Percentiles rank a stretch among this genome's conserved stretches.
These are phyloP conservation scores for Vultur gryphus DNA, from an alignment of 2,797 vertebrate genomes.

Conservation along the genomic window DNA sequence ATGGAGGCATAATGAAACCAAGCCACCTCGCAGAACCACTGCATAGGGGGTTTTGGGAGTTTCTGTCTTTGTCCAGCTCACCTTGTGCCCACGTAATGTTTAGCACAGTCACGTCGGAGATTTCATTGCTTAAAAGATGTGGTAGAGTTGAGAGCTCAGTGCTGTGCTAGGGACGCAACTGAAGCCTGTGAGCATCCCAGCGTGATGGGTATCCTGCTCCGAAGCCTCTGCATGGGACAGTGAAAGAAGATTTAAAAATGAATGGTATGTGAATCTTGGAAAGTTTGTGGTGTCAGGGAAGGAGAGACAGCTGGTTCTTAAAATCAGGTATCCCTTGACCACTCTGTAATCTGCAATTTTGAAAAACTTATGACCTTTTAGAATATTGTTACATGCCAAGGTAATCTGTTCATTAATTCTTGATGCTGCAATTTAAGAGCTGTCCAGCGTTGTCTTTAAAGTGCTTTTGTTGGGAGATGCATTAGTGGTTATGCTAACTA, in stretches of 20 bases:
- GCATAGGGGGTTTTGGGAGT: rapidly evolving
- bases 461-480: conserved; percentile 4
- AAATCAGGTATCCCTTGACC: background rate
- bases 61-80: background rate
- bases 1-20: rapidly evolving
- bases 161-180: background rate
- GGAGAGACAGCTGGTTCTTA: background rate
- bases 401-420: conserved; percentile 44
- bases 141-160: background rate
- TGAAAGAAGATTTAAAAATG: background rate
- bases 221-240: background rate
- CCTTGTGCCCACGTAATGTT: rapidly evolving
- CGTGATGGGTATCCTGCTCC: background rate
- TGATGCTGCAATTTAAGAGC: conserved; percentile 7
- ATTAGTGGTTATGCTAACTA: conserved; percentile 19
- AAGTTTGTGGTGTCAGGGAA: background rate
- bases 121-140: background rate
- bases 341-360: background rate
- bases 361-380: background rate
- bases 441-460: background rate
- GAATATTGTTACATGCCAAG: background rate
- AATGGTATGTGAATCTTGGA: background rate
- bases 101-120: rapidly evolving
- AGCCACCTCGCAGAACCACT: rapidly evolving
- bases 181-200: rapidly evolving